Evolutionary conservation across 2,797 vertebrate species (phyloP), one percentile per base, ranked within the genome.

Genomic region (Periparus ater): DNA sequence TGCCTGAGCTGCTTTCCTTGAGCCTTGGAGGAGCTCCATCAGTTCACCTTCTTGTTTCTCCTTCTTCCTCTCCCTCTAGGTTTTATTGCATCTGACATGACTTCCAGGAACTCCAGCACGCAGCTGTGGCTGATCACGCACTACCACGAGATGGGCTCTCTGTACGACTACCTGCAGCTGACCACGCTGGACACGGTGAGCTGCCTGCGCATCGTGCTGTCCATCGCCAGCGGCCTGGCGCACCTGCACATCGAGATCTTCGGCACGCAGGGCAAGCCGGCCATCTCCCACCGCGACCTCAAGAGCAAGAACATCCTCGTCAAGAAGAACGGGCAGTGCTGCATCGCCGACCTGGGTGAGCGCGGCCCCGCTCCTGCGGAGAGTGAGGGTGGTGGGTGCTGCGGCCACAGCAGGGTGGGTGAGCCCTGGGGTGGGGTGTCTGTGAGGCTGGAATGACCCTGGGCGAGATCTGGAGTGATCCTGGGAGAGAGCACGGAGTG

Each of bases 291-390:
- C 88, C 97, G 99, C 68, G 99, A 99, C 97, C 97, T 99, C 53
- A 99, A 99, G 97, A 99, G 99, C 98, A 99, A 99, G 97, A 99
- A 99, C 80, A 98, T 99, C 96, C 97, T 99, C 23, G 99, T 99
- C 17, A 99, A 99, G 98, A 99, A 99, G 96, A 99, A 99, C 3
- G 99, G 99, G 19, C 99, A 99, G 97, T 99, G 99, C 97, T 99
- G 99, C 98, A 99, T 99, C 51, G 99, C 99, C 15, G 99, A 99
- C 95, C 97, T 99, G 7, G 99, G 99, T 99, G 97, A 98, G 98
- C 4, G 3, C 72, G 4, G 71, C 22, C 10, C 10, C 30, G 47
- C 58, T 7, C 11, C 5, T 11, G 38, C 58, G 1, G 20, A 3
- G 8, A 17, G 30, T 15, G 29, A 8, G 40, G 26, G 27, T 4